Percentiles rank a stretch among this genome's conserved stretches.
phyloP scores from a whole-genome alignment of 2,113 vertebrate species.

The Psophia crepitans region DNA sequence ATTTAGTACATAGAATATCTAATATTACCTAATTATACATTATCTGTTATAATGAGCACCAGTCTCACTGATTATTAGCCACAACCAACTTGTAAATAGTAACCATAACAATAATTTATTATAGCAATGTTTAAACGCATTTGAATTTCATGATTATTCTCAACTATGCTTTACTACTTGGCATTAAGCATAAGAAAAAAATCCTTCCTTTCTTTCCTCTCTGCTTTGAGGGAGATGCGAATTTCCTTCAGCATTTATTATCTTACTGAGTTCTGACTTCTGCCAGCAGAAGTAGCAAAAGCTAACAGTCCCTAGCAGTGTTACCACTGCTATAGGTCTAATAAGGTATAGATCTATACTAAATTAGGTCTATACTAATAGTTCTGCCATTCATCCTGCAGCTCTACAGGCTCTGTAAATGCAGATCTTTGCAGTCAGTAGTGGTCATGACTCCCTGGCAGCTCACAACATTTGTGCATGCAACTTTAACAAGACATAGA shows the following conservation, averaged over 20 bases:
- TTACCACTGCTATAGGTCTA: neutral
- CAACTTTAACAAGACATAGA: neutral
- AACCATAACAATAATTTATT: neutral
- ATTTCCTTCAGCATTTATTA: neutral
- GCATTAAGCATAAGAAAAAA: neutral
- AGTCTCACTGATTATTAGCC: neutral
- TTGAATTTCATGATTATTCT: neutral
- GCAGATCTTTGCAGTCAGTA: neutral
- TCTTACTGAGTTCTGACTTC: slow-evolving; percentile 7
- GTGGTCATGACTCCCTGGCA: neutral
- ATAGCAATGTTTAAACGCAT: neutral
- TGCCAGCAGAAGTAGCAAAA: slow-evolving; percentile 10
- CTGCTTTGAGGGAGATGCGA: neutral
- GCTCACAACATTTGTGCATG: neutral
- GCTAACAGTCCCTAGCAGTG: neutral
- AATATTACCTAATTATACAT: neutral
- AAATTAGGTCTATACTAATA: neutral
- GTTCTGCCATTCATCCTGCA: slow-evolving; percentile 7
- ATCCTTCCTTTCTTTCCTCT: neutral
- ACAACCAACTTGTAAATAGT: slow-evolving; percentile 16
- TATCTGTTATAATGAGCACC: neutral
- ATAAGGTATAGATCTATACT: neutral
- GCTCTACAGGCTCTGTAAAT: neutral
- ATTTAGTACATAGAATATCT: neutral
- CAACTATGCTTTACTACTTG: slow-evolving; percentile 11